A percentile compares a stretch with the other conserved stretches of the same genome.
phyloP scores from a whole-genome alignment of 1,140 invertebrate species.

The Orius insidiosus region DNA sequence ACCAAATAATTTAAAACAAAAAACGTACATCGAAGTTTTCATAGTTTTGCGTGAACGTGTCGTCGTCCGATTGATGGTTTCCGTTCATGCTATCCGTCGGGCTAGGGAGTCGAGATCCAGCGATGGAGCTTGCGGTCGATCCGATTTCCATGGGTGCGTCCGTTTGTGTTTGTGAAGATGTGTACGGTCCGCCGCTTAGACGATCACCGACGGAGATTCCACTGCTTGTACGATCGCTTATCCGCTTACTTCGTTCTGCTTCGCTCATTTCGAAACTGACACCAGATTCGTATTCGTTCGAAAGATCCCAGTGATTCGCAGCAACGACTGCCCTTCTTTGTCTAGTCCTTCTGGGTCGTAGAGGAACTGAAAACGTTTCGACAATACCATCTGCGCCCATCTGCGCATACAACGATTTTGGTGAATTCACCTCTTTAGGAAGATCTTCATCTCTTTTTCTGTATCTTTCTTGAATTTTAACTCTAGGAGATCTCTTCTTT shows the following conservation, averaged over 20 bases:
- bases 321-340: no score
- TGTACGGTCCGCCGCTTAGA: no score
- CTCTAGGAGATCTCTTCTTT: no score
- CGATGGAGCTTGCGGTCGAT: constrained; percentile 13
- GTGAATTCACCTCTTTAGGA: no score
- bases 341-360: not conserved
- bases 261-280: no score
- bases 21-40: not conserved
- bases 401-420: constrained; percentile 2
- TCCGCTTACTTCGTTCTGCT: no score
- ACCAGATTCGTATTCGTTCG: no score
- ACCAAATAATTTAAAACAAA: not conserved
- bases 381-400: not conserved
- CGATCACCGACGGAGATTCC: no score
- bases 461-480: not conserved
- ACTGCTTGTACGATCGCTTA: no score
- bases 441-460: constrained; percentile 3
- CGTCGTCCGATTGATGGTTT: constrained; percentile 6
- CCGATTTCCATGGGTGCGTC: constrained; percentile 20
- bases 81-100: constrained; percentile 19
- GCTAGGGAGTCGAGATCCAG: constrained; percentile 13
- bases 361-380: not conserved
- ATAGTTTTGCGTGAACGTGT: not conserved
- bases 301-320: no score
- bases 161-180: constrained; percentile 27